Evolutionary conservation across 2,113 vertebrate genomes (phyloP).

Genomic region (Podiceps cristatus): DNA sequence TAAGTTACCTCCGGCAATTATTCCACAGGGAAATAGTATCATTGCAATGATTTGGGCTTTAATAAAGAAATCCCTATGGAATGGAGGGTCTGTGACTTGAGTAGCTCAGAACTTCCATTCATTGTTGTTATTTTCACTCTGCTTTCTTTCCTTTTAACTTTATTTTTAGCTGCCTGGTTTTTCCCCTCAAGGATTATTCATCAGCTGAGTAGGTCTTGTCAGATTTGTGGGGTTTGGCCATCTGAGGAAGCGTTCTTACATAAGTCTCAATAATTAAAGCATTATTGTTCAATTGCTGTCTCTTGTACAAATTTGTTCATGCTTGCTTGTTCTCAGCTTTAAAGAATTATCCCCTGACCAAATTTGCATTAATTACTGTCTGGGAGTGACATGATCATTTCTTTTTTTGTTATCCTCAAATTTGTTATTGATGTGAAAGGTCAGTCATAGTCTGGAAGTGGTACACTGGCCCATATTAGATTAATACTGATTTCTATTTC

Average conservation of each 20-base stretch:
- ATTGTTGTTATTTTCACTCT: not conserved
- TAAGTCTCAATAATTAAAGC: constrained; percentile 19
- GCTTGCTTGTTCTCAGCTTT: not conserved
- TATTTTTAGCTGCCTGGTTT: constrained; percentile 39
- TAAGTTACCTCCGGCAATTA: no score
- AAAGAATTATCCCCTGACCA: not conserved
- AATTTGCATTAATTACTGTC: constrained; percentile 32
- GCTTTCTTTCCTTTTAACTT: constrained; percentile 19
- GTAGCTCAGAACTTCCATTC: constrained; percentile 12
- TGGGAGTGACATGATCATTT: not conserved
- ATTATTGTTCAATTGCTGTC: constrained; percentile 21
- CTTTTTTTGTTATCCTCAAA: not conserved
- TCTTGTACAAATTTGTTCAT: not conserved
- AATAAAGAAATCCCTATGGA: not conserved
- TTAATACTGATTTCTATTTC: not conserved
- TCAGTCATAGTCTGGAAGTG: not conserved
- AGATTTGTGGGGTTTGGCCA: constrained; percentile 22
- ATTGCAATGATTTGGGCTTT: not conserved
- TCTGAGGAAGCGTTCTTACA: constrained; percentile 15
- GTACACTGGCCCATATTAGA: not conserved
- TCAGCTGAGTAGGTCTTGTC: constrained; percentile 20
- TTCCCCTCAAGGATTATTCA: not conserved
- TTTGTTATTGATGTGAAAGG: not conserved
- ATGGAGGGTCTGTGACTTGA: not conserved
- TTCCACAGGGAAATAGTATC: no score